phyloP scores from a whole-genome alignment of 2,888 invertebrate species.

The Pharmacophagus antenor region DNA sequence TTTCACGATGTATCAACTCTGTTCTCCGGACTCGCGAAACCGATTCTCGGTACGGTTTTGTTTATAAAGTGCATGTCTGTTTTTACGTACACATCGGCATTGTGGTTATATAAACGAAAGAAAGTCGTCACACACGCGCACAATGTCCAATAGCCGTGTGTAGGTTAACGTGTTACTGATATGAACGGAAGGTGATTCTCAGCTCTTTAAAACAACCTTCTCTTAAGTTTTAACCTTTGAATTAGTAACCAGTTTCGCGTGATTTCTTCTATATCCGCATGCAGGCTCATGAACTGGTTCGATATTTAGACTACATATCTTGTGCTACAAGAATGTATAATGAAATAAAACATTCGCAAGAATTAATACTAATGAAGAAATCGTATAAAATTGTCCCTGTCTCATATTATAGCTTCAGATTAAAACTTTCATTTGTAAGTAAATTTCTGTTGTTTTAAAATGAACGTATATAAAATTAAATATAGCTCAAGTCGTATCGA shows the following conservation, averaged over 20 bases:
- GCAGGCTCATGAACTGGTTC: conserved; percentile 10
- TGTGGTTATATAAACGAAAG: conserved; percentile 51
- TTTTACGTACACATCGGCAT: conserved; percentile 48
- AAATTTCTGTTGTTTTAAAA: conserved; percentile 37
- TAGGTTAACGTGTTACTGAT: conserved; percentile 59
- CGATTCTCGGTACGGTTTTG: conserved; percentile 45
- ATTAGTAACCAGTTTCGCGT: conserved; percentile 41
- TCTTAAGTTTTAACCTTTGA: conserved; percentile 43
- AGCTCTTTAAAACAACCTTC: conserved; percentile 45
- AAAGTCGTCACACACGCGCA: conserved; percentile 49
- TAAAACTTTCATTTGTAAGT: neutral
- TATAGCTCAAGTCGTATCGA: conserved; percentile 46
- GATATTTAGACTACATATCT: conserved; percentile 5
- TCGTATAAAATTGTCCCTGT: neutral
- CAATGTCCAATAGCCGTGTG: conserved; percentile 34
- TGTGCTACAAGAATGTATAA: neutral
- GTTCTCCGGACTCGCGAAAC: conserved; percentile 30
- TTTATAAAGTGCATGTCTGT: conserved; percentile 46
- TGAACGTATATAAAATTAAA: conserved; percentile 15
- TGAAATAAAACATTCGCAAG: neutral
- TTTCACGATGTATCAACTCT: conserved; percentile 26
- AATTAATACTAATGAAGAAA: neutral
- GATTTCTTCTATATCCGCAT: conserved; percentile 12
- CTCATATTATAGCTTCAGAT: neutral
- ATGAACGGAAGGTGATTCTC: conserved; percentile 57